Base-by-base conservation (phyloP, 2,888 invertebrate species). In the Entomobrya multifasciata region DNA sequence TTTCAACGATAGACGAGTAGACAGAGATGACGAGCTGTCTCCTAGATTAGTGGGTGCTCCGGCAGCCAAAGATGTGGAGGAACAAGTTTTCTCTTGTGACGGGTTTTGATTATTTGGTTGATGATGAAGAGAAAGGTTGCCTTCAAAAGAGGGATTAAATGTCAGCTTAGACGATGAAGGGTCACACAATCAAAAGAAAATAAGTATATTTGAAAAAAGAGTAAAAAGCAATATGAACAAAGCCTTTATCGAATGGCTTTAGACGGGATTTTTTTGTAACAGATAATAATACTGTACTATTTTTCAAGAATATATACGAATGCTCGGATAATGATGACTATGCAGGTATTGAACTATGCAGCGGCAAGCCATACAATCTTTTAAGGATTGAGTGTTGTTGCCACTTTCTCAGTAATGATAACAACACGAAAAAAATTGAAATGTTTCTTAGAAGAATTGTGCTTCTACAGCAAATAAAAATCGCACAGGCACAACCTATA, bases 101-200 rank as follows among this genome's bases (percentile, higher is more conserved):
- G 82, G 49, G 11, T 44, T 74, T 62, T 82, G 74, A 72, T 82
- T 72, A 60, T 82, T 72, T 62, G 44, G n/a, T n/a, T n/a, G 82
- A 82, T 72, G 62, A 62, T 55, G 76, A 76, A 55, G 55, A 30
- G 76, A 76, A 13, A 74, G 62, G 17, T 82, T 62, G 57, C 82
- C 82, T 82, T 82, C 74, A 82, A 82, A 82, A 74, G 74, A 82
- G 41, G 74, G 72, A 82, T 82, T 82, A 82, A 44, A 74, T 57
- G 74, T 62, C 44, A 74, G 79, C 60, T 82, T 74, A 65, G 30
- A 65, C 55, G 57, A 55, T 70, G 44, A 81, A n/a, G 70, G 57
- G 27, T 44, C 36, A 1, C 30, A 55, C 57, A 6, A 57, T 44
- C 44, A 57, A 44, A n/a, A n/a, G 57, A 44, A 62, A 27, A 65